Percentiles rank a stretch among this genome's conserved stretches.
phyloP scores from a whole-genome alignment of 2,797 vertebrate species.

The Gastrophryne carolinensis region DNA sequence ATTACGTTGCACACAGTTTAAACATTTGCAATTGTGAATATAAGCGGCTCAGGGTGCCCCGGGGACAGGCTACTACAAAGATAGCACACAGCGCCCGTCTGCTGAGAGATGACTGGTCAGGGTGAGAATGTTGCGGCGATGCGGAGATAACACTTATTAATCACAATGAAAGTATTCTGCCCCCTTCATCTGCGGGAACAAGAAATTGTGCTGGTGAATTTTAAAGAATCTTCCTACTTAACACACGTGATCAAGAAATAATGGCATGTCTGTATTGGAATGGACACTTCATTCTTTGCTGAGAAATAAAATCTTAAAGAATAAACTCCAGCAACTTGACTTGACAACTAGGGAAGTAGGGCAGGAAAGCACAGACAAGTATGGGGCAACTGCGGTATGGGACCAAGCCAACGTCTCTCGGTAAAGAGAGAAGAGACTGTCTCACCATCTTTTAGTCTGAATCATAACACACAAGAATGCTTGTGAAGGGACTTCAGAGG shows the following conservation, averaged over 20 bases:
- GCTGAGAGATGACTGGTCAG: conserved; percentile 54
- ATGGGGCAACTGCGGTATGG: too few species aligned
- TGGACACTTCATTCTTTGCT: too few species aligned
- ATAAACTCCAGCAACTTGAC: too few species aligned
- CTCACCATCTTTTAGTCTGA: background rate
- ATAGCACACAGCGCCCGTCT: conserved; percentile 53
- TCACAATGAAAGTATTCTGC: conserved; percentile 44
- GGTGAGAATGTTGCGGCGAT: conserved; percentile 53
- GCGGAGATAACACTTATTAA: conserved; percentile 52
- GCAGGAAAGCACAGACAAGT: too few species aligned
- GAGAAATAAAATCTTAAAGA: too few species aligned
- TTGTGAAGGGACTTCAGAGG: background rate
- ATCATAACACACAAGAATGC: background rate
- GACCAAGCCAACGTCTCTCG: too few species aligned
- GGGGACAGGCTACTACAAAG: conserved; percentile 62
- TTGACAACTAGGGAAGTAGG: too few species aligned
- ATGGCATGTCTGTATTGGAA: too few species aligned
- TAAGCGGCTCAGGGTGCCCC: conserved; percentile 58
- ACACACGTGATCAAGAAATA: background rate
- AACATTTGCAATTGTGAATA: conserved; percentile 62
- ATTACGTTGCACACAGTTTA: conserved; percentile 61
- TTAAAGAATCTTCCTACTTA: background rate
- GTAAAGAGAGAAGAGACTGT: too few species aligned
- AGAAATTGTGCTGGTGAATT: conserved; percentile 47
- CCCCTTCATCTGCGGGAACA: conserved; percentile 31